Conservation (phyloP, 2,797 vertebrate species). For the Epinephelus awoara region DNA sequence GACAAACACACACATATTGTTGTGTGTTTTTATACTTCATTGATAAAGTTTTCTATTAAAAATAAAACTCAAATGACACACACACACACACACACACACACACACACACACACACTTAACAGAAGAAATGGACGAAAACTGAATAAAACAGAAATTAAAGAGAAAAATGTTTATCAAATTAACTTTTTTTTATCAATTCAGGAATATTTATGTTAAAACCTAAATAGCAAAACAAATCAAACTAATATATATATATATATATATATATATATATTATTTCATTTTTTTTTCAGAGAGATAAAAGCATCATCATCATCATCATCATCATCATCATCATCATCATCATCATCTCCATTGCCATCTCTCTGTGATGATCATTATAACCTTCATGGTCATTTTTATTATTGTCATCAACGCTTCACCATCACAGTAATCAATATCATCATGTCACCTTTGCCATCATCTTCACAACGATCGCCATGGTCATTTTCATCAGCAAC, state of each 20-base stretch:
- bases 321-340: background rate
- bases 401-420: slow-evolving; percentile 26
- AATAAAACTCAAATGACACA: too few species aligned
- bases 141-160: too few species aligned
- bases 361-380: slow-evolving; percentile 5
- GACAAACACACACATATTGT: too few species aligned
- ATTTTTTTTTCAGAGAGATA: background rate
- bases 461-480: slow-evolving; percentile 2
- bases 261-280: too few species aligned
- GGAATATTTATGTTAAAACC: background rate
- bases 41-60: too few species aligned
- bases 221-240: background rate
- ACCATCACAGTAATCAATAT: slow-evolving; percentile 5
- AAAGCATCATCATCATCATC: background rate
- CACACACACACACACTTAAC: too few species aligned
- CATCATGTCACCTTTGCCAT: slow-evolving; percentile 49
- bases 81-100: too few species aligned
- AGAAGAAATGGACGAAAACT: too few species aligned
- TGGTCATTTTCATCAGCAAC: slow-evolving; percentile 16
- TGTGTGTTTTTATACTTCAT: background rate
- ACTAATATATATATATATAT: background rate
- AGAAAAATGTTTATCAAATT: background rate
- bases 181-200: background rate
- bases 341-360: too few species aligned
- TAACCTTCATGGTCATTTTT: slow-evolving; percentile 29